phyloP scores from a whole-genome alignment of 2,797 vertebrate species.

The Poecilia gillii region DNA sequence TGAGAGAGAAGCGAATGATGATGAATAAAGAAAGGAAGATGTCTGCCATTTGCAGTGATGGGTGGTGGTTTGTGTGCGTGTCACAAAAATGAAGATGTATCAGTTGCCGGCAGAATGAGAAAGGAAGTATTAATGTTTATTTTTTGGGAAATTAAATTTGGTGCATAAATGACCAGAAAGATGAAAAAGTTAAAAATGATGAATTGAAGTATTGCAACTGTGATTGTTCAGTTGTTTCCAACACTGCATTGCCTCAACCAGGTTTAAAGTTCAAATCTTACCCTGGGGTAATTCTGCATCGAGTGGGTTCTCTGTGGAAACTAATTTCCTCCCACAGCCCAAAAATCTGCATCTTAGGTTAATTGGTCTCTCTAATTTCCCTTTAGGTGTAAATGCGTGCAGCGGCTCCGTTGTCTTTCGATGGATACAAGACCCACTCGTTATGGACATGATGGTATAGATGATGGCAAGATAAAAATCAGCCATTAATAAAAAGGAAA shows the following conservation, averaged over 20 bases:
- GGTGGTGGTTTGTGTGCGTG: not conserved
- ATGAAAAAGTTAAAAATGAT: not conserved
- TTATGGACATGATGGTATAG: not conserved
- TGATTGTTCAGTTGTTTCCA: not conserved
- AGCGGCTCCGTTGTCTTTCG: not conserved
- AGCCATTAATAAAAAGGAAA: not conserved
- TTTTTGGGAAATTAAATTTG: not conserved
- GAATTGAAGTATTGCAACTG: not conserved
- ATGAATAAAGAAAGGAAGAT: conserved; percentile 1
- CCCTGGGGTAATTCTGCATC: not conserved
- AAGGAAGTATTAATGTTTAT: not conserved
- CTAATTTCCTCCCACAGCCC: not conserved
- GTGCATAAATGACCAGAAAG: not conserved
- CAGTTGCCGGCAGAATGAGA: conserved; percentile 3
- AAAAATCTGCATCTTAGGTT: not conserved
- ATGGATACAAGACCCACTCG: not conserved
- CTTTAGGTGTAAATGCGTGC: not conserved
- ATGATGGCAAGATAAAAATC: not conserved
- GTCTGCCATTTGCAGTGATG: conserved; percentile 18
- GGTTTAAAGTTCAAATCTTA: not conserved
- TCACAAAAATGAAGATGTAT: conserved; percentile 12
- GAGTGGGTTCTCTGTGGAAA: not conserved
- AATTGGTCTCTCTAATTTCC: not conserved
- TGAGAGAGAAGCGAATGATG: conserved; percentile 13
- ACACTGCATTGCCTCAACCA: not conserved